These are phyloP conservation scores for Ormyrus labotus DNA, from an alignment of 2,888 invertebrate species.

Conservation along the genomic window DNA sequence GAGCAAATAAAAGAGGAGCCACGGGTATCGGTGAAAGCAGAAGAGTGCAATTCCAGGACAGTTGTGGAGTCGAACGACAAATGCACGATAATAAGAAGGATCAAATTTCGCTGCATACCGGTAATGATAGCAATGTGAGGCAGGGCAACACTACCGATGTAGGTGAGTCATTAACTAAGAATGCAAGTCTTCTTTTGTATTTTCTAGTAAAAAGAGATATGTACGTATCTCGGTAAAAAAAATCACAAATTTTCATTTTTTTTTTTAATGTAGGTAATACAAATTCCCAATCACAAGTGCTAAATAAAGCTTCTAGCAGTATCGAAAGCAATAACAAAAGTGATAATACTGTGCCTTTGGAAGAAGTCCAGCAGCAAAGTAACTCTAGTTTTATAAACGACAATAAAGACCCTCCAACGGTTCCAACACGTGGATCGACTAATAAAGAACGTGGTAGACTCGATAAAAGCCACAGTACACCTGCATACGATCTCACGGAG, in stretches of 20 bases:
- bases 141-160: conserved; percentile 16
- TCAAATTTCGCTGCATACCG: conserved; percentile 30
- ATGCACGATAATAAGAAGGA: conserved; percentile 20
- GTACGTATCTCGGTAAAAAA: no score
- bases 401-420: conserved; percentile 16
- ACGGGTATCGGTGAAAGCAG: conserved; percentile 52
- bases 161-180: conserved; percentile 40
- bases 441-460: conserved; percentile 77
- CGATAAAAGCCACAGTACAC: conserved; percentile 90
- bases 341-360: conserved; percentile 63
- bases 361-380: conserved; percentile 42
- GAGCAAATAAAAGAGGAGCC: conserved; percentile 52
- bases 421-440: not conserved
- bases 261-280: conserved; percentile 14
- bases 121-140: not conserved
- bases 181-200: conserved; percentile 12
- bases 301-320: conserved; percentile 57
- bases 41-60: conserved; percentile 68
- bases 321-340: conserved; percentile 59
- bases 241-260: not conserved
- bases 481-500: conserved; percentile 83
- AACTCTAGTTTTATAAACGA: conserved; percentile 16
- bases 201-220: no score
- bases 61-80: not conserved
- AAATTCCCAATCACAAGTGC: conserved; percentile 16